phyloP scores from a whole-genome alignment of 2,113 vertebrate genomes.

The Xiphorhynchus elegans region DNA sequence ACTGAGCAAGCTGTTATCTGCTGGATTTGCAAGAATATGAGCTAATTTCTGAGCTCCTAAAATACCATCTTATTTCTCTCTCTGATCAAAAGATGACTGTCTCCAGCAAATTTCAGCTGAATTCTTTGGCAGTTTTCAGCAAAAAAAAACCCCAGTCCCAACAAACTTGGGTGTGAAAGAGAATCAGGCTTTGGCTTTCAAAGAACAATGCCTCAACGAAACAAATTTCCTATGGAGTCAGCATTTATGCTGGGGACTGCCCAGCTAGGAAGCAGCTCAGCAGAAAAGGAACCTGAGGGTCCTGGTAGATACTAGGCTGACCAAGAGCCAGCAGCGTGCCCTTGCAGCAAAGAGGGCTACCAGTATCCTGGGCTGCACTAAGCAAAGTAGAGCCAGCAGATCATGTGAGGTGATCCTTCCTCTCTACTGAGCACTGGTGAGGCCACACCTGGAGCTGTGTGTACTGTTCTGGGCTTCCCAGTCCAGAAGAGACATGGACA shows the following conservation, averaged over 20 bases:
- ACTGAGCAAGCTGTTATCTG: conserved; percentile 40
- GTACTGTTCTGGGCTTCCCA: not conserved
- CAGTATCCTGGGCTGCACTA: not conserved
- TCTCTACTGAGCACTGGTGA: not conserved
- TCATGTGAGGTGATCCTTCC: not conserved
- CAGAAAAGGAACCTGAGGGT: not conserved
- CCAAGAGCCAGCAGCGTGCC: not conserved
- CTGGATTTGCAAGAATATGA: conserved; percentile 42
- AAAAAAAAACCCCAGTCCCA: not conserved
- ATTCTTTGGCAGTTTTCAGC: not conserved
- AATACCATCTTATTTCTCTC: conserved; percentile 30
- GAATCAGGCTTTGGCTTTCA: not conserved
- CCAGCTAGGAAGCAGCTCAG: not conserved
- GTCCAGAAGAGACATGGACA: not conserved
- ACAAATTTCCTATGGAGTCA: not conserved
- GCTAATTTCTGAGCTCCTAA: conserved; percentile 39
- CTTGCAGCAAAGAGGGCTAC: not conserved
- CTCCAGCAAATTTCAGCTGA: not conserved
- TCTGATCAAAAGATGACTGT: not conserved
- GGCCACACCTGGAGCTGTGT: not conserved
- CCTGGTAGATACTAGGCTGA: not conserved
- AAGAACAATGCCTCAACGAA: not conserved
- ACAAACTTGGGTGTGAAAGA: not conserved
- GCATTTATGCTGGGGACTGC: not conserved
- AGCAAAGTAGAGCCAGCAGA: not conserved